phyloP scores from a whole-genome alignment of 2,888 invertebrate genomes.

The Ephialtes manifestator region DNA sequence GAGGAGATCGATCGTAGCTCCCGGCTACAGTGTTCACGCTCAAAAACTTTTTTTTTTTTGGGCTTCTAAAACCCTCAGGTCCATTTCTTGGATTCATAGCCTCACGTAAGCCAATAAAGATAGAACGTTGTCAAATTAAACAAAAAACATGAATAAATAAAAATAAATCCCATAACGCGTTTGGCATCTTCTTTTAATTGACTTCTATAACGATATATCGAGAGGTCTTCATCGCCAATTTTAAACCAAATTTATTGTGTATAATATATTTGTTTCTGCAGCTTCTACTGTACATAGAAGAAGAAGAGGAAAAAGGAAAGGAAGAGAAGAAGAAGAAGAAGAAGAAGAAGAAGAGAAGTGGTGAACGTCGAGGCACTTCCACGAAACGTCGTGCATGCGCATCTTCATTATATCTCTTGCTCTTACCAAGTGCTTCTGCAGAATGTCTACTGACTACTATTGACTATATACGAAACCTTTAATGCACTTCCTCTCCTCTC shows the following conservation, averaged over 20 bases:
- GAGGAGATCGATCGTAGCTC: constrained; percentile 57
- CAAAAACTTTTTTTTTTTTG: constrained; percentile 3
- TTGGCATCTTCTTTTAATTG: constrained; percentile 50
- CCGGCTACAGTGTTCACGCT: constrained; percentile 42
- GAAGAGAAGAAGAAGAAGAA: constrained; percentile 8
- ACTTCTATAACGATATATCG: constrained; percentile 36
- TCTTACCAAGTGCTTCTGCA: constrained; percentile 58
- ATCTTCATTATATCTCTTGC: constrained; percentile 79
- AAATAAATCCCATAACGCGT: constrained; percentile 7
- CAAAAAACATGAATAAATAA: neutral
- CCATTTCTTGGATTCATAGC: constrained; percentile 9
- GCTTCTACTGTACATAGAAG: constrained; percentile 5
- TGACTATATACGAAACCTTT: constrained; percentile 42
- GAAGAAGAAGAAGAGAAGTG: constrained; percentile 43
- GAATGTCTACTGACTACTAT: constrained; percentile 62
- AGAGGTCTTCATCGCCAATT: constrained; percentile 56
- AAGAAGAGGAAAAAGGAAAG: neutral
- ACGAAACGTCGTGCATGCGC: constrained; percentile 80
- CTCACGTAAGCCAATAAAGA: constrained; percentile 28
- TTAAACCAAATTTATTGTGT: constrained; percentile 49
- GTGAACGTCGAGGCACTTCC: constrained; percentile 71
- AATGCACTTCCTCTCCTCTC: constrained; percentile 31
- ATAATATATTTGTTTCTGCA: constrained; percentile 10
- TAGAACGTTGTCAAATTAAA: constrained; percentile 15
- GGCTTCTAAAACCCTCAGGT: neutral